Evolutionary conservation across 2,888 invertebrate genomes (phyloP), one percentile per base, ranked within the genome.

Genomic region (Leptopilina myrica): DNA sequence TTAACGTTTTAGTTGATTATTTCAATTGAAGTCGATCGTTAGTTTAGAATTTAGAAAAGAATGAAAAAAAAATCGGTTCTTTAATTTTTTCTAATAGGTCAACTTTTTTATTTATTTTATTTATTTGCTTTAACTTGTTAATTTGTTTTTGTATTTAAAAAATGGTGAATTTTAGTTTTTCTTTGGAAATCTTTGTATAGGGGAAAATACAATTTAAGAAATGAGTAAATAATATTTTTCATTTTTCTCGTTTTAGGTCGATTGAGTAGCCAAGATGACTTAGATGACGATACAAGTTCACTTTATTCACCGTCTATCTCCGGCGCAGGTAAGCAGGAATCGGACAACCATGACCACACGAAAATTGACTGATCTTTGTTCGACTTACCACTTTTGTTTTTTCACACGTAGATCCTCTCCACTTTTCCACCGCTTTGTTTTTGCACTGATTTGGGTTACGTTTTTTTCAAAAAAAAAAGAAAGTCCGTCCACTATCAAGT

Each of bases 191-290:
- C 5, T 33, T 33, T 33, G 33, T 2, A 33, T 33, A 33, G 33
- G 5, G 33, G 3, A 33, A 33, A 33, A 5, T 3, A 33, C 0
- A 33, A 2, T 33, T 20, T 33, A 33, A 33, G 3, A 33, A 33
- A 33, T 33, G 33, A 3, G 5, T 33, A 33, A 33, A 33, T 33
- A 33, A 59, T 59, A 2, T 15, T 67, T 75, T 62, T 33, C 5
- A 56, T 78, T n/a, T 43, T 46, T 46, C 7, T 26, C 33, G 14
- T 92, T 88, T 66, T 92, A 96, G 96, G 95, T 87, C 96, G 96
- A 82, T 95, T 96, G 92, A 96, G 95, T 92, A 97, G 97, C 87
- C 96, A 97, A 88, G 97, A 97, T 91, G 97, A 97, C 92, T 93
- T 97, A 88, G 97, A 96, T 88, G 95, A 95, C 85, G 96, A 96